phyloP scores from a whole-genome alignment of 2,113 vertebrate species.

The Gymnarchus niloticus region DNA sequence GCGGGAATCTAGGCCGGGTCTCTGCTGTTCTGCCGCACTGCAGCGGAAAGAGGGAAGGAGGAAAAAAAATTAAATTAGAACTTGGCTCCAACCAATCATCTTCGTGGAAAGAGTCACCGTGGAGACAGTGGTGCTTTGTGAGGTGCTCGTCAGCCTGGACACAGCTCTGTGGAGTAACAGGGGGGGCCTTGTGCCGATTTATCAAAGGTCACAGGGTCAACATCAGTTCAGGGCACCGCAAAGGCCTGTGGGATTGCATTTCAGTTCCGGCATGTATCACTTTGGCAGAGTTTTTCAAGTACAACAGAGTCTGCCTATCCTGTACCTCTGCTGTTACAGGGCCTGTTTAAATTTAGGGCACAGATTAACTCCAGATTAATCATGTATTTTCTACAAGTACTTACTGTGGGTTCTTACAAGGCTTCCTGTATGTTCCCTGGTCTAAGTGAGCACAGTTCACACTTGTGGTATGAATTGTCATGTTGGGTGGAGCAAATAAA shows the following conservation, averaged over 20 bases:
- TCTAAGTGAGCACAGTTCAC: background rate
- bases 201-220: background rate
- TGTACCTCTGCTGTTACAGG: background rate
- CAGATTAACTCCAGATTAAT: background rate
- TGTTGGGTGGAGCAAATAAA: background rate
- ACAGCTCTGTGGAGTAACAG: background rate
- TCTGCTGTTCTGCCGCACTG: constrained; percentile 9
- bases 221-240: background rate
- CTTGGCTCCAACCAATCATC: background rate
- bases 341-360: background rate
- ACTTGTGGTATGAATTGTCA: background rate
- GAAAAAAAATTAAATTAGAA: constrained; percentile 11
- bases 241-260: background rate
- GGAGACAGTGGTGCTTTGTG: constrained; percentile 19
- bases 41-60: background rate
- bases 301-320: background rate
- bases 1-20: background rate
- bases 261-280: background rate
- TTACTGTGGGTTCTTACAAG: background rate
- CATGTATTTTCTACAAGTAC: background rate
- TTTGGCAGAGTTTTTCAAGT: background rate
- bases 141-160: background rate
- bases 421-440: too few relatives aligned
- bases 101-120: background rate
- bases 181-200: constrained; percentile 11